phyloP scores from a whole-genome alignment of 2,888 invertebrate genomes.

The Torymus auratus region DNA sequence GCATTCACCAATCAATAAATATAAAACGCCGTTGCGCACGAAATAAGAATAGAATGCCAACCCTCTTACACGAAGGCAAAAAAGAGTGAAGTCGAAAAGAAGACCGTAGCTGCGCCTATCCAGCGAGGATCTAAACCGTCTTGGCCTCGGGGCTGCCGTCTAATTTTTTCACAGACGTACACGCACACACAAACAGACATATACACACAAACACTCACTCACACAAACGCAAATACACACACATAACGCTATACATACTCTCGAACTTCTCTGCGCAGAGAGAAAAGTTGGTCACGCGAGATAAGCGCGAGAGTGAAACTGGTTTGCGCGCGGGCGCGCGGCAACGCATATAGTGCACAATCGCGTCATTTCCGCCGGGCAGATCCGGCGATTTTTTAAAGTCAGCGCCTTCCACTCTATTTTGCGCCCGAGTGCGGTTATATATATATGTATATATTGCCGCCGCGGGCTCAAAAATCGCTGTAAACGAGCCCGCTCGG shows the following conservation, averaged over 20 bases:
- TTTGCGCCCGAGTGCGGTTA: slow-evolving; percentile 22
- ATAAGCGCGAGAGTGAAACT: slow-evolving; percentile 53
- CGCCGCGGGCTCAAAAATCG: not conserved
- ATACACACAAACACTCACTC: no score
- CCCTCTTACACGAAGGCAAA: not conserved
- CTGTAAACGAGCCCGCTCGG: slow-evolving; percentile 3
- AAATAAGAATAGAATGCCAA: not conserved
- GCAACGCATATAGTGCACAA: slow-evolving; percentile 1
- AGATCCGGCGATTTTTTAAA: slow-evolving; percentile 39
- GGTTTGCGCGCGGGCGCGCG: slow-evolving; percentile 12
- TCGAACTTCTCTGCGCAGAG: slow-evolving; percentile 3
- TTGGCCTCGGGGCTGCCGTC: slow-evolving; percentile 24
- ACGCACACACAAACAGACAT: no score
- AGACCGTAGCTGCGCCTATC: not conserved
- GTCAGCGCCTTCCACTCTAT: slow-evolving; percentile 17
- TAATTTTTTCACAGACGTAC: slow-evolving; percentile 4
- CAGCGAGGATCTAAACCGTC: slow-evolving; percentile 27
- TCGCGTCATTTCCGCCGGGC: slow-evolving; percentile 34
- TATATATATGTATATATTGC: not conserved
- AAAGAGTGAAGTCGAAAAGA: not conserved
- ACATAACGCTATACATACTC: no score
- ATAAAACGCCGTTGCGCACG: not conserved
- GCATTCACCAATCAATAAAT: slow-evolving; percentile 44
- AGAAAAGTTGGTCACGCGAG: slow-evolving; percentile 55
- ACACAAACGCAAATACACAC: no score